These are phyloP conservation scores for Rhamphomyia laevipes DNA, from an alignment of 2,888 invertebrate species.

Conservation along the genomic window DNA sequence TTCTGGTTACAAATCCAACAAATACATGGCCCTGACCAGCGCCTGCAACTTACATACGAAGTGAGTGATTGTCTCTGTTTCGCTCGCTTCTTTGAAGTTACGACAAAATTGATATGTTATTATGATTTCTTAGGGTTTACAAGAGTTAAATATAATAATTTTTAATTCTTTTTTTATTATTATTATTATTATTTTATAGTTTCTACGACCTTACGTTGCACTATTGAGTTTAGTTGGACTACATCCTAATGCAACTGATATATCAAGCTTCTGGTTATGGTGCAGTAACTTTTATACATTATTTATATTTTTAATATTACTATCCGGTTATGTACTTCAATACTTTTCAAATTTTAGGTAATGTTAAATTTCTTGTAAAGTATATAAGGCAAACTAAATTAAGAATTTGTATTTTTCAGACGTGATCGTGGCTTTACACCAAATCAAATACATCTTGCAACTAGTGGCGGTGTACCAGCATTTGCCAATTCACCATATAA, in stretches of 20 bases:
- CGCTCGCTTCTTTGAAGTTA: no score
- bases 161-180: no score
- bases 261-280: slow-evolving; percentile 46
- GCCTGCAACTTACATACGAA: no score
- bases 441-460: slow-evolving; percentile 8
- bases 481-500: slow-evolving; percentile 17
- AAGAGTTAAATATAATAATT: no score
- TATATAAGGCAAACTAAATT: background rate
- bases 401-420: slow-evolving; percentile 13
- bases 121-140: no score
- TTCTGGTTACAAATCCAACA: no score
- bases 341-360: slow-evolving; percentile 70
- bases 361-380: slow-evolving; percentile 12
- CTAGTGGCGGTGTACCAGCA: slow-evolving; percentile 2
- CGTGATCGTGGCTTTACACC: slow-evolving; percentile 31
- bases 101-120: no score
- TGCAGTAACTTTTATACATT: slow-evolving; percentile 57
- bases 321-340: slow-evolving; percentile 61
- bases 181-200: slow-evolving; percentile 44
- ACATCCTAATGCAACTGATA: slow-evolving; percentile 54
- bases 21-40: no score
- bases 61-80: no score
- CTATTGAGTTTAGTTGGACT: slow-evolving; percentile 64
- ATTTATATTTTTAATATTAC: slow-evolving; percentile 53
- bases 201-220: slow-evolving; percentile 63